These are phyloP conservation scores for Oegoconia quadripuncta DNA, from an alignment of 2,888 invertebrate genomes.

Conservation along the genomic window DNA sequence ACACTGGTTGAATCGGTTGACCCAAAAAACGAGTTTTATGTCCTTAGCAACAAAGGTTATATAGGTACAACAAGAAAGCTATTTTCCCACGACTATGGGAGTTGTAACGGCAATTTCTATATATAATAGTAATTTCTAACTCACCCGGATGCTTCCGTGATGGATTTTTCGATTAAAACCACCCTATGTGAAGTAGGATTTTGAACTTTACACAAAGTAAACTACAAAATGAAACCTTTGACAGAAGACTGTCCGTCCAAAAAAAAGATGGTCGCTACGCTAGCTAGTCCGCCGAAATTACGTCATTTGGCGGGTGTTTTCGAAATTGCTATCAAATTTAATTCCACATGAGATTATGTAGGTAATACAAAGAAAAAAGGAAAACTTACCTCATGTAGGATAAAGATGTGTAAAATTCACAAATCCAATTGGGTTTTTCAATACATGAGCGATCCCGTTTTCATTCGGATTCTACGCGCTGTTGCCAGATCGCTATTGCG, in stretches of 20 bases:
- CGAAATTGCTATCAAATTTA: constrained; percentile 48
- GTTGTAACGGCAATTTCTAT: constrained; percentile 20
- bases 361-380: constrained; percentile 10
- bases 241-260: constrained; percentile 63
- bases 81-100: constrained; percentile 26
- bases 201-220: constrained; percentile 51
- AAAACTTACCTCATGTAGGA: constrained; percentile 63
- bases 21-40: constrained; percentile 59
- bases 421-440: constrained; percentile 49
- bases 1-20: constrained; percentile 69
- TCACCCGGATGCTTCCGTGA: constrained; percentile 76
- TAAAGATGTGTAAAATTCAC: constrained; percentile 36
- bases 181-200: constrained; percentile 49
- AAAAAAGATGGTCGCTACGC: constrained; percentile 57
- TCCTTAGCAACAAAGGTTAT: constrained; percentile 43
- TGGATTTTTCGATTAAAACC: constrained; percentile 49
- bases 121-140: constrained; percentile 34
- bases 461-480: constrained; percentile 64
- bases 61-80: constrained; percentile 27
- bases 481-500: constrained; percentile 76
- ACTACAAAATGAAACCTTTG: constrained; percentile 41
- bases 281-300: constrained; percentile 45
- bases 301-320: constrained; percentile 70
- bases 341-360: constrained; percentile 14
- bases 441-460: constrained; percentile 53